Percentiles rank a stretch among this genome's conserved stretches.
These are phyloP conservation scores for Typhlichthys subterraneus DNA, from an alignment of 2,797 vertebrate species.

Conservation along the genomic window DNA sequence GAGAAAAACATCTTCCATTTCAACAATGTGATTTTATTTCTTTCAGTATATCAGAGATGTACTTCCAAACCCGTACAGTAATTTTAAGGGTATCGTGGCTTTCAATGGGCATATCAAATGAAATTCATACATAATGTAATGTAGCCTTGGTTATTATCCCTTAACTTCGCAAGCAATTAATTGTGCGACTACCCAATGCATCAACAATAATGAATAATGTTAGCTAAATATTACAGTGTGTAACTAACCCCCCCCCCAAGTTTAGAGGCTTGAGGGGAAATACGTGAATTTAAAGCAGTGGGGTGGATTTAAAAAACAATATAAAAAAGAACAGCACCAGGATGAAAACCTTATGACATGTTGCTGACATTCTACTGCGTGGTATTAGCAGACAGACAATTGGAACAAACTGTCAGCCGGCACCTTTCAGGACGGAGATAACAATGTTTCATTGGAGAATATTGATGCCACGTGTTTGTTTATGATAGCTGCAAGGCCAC, in stretches of 20 bases:
- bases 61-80: no score
- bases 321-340: background rate
- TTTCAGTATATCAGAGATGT: no score
- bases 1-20: no score
- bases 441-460: background rate
- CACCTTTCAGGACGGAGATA: slow-evolving; percentile 21
- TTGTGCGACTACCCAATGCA: background rate
- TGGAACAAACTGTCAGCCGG: slow-evolving; percentile 15
- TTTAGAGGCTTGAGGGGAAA: background rate
- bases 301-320: slow-evolving; percentile 1
- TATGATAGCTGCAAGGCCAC: slow-evolving; percentile 31
- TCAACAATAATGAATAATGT: background rate
- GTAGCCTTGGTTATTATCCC: background rate
- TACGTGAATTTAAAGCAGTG: background rate
- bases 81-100: no score
- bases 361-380: background rate
- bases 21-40: no score
- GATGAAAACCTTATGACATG: slow-evolving; percentile 1
- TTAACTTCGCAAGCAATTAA: background rate
- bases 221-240: background rate
- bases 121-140: no score
- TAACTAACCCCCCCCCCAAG: background rate
- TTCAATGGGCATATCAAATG: no score
- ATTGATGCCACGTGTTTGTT: slow-evolving; percentile 31
- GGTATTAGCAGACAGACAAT: background rate